Evolutionary conservation across 1,140 invertebrate species (phyloP).

Genomic region (Charaxes varanes): DNA sequence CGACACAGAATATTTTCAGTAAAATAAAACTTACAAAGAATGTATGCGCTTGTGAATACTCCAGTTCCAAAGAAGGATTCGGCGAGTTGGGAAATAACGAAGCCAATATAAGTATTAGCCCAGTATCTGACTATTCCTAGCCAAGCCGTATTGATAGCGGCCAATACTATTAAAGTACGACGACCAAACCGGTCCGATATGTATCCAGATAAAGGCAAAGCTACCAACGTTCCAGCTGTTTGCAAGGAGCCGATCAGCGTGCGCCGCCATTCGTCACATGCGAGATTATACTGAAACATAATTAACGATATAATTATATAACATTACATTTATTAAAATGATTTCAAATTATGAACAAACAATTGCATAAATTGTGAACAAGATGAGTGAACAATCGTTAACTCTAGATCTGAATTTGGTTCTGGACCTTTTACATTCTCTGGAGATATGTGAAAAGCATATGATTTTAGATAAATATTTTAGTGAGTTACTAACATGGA

Average conservation of each 20-base stretch:
- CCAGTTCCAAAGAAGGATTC: slow-evolving; percentile 71
- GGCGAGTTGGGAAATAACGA: slow-evolving; percentile 76
- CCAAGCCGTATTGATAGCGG: slow-evolving; percentile 68
- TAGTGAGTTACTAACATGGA: no score
- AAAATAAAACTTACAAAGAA: neutral
- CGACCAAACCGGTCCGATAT: slow-evolving; percentile 79
- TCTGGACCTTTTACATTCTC: no score
- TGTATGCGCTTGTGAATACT: slow-evolving; percentile 47
- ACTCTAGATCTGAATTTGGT: no score
- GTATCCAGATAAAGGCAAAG: slow-evolving; percentile 44
- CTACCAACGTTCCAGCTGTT: slow-evolving; percentile 39
- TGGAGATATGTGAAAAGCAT: no score
- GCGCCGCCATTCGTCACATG: slow-evolving; percentile 43
- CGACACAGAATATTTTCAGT: no score
- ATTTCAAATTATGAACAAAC: no score
- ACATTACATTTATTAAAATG: no score
- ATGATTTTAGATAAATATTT: no score
- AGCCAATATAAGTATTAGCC: neutral
- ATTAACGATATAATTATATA: no score
- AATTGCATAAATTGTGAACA: no score
- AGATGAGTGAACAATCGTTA: no score
- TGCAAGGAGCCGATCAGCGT: slow-evolving; percentile 36
- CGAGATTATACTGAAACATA: slow-evolving; percentile 41
- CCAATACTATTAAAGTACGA: slow-evolving; percentile 78
- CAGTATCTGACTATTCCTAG: slow-evolving; percentile 78